Conservation (phyloP, 2,797 vertebrate genomes). For the Epinephelus malabaricus region DNA sequence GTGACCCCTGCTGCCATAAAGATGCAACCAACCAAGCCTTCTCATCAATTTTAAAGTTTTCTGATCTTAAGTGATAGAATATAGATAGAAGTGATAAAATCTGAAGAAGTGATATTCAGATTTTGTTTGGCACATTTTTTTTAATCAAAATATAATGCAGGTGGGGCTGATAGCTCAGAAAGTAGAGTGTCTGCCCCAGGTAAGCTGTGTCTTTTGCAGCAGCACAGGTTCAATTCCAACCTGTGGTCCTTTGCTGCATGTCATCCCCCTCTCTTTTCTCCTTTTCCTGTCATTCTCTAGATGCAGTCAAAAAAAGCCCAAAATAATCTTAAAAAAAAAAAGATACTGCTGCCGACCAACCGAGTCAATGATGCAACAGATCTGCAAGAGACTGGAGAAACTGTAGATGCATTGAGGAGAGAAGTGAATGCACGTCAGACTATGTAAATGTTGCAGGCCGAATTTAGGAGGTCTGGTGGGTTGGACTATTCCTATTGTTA, state of each 20-base stretch:
- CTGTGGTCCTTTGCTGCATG: no score
- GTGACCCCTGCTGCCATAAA: slow-evolving; percentile 59
- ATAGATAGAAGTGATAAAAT: neutral
- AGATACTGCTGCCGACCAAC: no score
- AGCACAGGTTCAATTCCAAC: no score
- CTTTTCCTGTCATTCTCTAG: no score
- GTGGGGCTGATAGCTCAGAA: no score
- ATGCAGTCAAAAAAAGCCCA: neutral
- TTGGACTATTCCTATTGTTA: neutral
- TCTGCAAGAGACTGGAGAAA: neutral
- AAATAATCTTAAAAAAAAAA: no score
- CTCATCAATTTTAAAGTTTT: neutral
- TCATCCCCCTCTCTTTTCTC: no score
- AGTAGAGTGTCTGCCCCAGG: no score
- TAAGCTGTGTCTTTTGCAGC: no score
- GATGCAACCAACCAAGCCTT: neutral
- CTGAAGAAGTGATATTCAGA: neutral
- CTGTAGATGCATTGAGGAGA: neutral
- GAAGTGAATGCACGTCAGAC: neutral
- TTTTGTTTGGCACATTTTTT: neutral
- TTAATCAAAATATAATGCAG: no score
- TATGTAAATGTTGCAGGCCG: neutral
- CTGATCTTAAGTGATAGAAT: neutral
- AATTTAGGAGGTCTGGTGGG: neutral
- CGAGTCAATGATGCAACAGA: neutral